Evolutionary conservation across 2,888 invertebrate species (phyloP), one percentile per base, ranked within the genome.

Genomic region (Mystacides longicornis): DNA sequence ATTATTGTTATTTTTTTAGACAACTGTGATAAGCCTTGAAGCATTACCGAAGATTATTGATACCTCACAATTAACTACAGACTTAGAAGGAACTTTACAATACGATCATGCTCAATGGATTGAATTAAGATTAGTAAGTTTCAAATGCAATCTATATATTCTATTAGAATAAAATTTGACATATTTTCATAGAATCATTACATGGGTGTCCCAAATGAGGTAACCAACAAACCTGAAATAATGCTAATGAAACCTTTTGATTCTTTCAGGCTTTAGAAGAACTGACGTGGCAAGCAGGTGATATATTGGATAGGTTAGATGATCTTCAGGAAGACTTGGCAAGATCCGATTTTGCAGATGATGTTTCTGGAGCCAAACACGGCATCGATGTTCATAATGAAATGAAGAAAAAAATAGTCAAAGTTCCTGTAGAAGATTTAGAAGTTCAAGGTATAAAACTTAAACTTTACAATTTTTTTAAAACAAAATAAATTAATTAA

Each of bases 81-180:
- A 98, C 70, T 84, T 99, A 70, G 97, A 97, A 67, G 97, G 97
- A 45, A 86, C 89, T 22, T 79, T 97, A 65, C 85, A 86, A 65
- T 99, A 98, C 74, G 96, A 98, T 72, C 96, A 98, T 76, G 86
- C 92, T 63, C 93, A 92, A 69, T 99, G 98, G 98, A 89, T 98
- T 66, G 96, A 98, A 67, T 85, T 93, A 60, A 81, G 98, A 72
- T 74, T 95, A 73, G 77, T 76, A 65, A 72, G 74, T 65, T 55
- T 18, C n/a, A 3, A n/a, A 2, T 22, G 5, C 19, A 21, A 21
- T 42, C 16, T 3, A 14, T n/a, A n/a, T n/a, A n/a, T n/a, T n/a
- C n/a, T n/a, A n/a, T n/a, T n/a, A n/a, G n/a, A n/a, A n/a, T n/a
- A n/a, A n/a, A n/a, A n/a, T n/a, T n/a, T n/a, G n/a, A n/a, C n/a